phyloP scores from a whole-genome alignment of 1,140 invertebrate genomes.

The Maniola jurtina region DNA sequence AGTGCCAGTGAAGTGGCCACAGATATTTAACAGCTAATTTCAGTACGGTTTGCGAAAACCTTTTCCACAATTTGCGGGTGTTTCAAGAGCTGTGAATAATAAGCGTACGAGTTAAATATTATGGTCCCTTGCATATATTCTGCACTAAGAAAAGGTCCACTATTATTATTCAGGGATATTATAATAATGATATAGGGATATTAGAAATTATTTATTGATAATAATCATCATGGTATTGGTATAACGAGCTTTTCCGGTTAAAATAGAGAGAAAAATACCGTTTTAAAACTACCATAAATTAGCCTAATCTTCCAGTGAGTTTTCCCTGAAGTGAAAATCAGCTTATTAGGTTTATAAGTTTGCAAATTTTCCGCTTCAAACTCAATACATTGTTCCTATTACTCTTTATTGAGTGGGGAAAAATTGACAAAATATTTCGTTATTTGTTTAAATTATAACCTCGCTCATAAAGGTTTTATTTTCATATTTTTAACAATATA shows the following conservation, averaged over 20 bases:
- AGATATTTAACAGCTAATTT: conserved; percentile 3
- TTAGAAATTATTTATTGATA: too few species aligned
- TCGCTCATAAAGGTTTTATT: background rate
- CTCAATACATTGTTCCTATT: background rate
- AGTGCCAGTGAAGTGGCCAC: background rate
- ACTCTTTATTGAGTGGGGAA: background rate
- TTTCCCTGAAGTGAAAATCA: background rate
- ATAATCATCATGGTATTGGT: too few species aligned
- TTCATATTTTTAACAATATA: too few species aligned
- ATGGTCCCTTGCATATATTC: background rate
- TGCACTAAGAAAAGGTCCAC: too few species aligned
- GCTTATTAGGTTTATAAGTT: background rate
- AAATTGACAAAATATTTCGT: background rate
- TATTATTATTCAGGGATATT: too few species aligned
- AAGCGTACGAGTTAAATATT: background rate
- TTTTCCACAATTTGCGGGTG: background rate
- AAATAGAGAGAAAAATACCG: too few species aligned
- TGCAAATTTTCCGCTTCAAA: background rate
- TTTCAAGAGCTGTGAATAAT: background rate
- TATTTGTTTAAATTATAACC: background rate
- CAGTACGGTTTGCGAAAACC: background rate
- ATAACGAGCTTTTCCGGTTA: too few species aligned
- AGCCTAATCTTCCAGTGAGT: background rate
- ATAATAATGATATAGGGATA: too few species aligned
- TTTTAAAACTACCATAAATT: too few species aligned